phyloP scores from a whole-genome alignment of 2,888 invertebrate species.

The Rhaphigaster nebulosa region DNA sequence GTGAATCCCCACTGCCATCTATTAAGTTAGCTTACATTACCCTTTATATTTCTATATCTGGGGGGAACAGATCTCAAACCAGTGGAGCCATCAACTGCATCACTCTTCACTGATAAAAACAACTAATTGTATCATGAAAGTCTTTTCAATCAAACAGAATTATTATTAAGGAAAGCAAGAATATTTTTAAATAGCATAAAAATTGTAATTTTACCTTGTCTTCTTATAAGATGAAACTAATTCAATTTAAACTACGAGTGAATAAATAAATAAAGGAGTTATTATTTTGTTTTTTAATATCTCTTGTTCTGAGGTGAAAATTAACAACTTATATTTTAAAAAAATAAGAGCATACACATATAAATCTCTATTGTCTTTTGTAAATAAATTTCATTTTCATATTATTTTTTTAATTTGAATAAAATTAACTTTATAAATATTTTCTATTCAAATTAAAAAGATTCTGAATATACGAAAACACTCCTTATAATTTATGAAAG shows the following conservation, averaged over 20 bases:
- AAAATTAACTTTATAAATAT: too few species aligned
- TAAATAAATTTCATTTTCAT: background rate
- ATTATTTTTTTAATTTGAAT: too few species aligned
- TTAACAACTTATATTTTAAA: background rate
- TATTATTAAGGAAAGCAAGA: background rate
- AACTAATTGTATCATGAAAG: constrained; percentile 10
- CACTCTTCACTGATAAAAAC: constrained; percentile 22
- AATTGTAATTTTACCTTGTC: background rate
- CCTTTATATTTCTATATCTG: constrained; percentile 42
- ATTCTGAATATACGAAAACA: background rate
- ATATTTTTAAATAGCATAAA: background rate
- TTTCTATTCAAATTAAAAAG: background rate
- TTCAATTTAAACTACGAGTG: background rate
- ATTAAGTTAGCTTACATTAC: constrained; percentile 25
- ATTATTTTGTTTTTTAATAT: too few species aligned
- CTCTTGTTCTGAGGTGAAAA: too few species aligned
- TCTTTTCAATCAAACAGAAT: background rate
- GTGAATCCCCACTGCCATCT: constrained; percentile 30
- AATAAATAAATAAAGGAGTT: background rate
- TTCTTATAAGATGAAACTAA: background rate
- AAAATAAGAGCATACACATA: background rate
- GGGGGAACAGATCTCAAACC: background rate
- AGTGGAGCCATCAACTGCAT: constrained; percentile 50
- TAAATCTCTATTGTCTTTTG: too few species aligned
- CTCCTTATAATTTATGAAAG: background rate